Conservation (phyloP, 2,113 vertebrate species). For the Ageneiosus marmoratus region DNA sequence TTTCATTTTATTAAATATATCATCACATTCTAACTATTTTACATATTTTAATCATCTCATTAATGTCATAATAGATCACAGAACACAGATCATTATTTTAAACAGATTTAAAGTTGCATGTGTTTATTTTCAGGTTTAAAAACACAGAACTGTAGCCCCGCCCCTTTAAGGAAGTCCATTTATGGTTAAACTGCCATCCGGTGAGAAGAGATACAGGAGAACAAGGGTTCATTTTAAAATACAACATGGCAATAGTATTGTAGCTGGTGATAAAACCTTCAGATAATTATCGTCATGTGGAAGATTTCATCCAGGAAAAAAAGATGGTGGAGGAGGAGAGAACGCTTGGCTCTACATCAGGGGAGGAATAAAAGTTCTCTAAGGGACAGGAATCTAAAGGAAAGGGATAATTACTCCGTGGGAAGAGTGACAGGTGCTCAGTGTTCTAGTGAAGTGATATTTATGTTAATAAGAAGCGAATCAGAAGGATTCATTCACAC, state of each 20-base stretch:
- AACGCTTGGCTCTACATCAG: background rate
- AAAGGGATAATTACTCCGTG: background rate
- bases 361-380: background rate
- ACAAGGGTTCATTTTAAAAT: background rate
- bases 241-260: background rate
- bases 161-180: background rate
- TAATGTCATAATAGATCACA: background rate
- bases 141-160: slow-evolving; percentile 3
- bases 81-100: background rate
- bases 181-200: background rate
- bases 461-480: background rate
- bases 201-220: background rate
- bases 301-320: background rate
- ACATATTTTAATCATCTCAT: slow-evolving; percentile 1
- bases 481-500: too few relatives aligned
- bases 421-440: background rate
- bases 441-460: background rate
- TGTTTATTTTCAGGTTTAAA: slow-evolving; percentile 19
- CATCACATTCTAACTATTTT: slow-evolving; percentile 3
- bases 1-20: slow-evolving; percentile 12
- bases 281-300: background rate
- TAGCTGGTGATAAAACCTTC: background rate
- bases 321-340: background rate
- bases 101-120: slow-evolving; percentile 6
- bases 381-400: background rate